Base-by-base conservation (phyloP, 2,113 vertebrate species). In the Callionymus lyra region DNA sequence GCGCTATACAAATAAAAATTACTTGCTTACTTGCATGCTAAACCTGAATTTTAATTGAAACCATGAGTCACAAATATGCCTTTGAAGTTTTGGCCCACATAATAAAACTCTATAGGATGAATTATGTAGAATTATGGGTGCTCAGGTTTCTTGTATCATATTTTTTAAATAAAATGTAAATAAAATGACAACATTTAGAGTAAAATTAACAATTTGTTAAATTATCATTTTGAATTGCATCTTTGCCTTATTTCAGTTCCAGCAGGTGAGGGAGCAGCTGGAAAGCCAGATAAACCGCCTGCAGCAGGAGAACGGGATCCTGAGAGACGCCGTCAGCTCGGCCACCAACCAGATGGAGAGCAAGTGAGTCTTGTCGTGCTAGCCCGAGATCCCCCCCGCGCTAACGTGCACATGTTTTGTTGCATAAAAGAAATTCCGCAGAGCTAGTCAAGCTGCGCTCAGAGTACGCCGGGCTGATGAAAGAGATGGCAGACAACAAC, bases 281-380 rank as follows among this genome's bases (percentile, higher is more conserved):
- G 94, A 98, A 50, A 85, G 86, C 60, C 92, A 98, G 84, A 92
- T 93, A 63, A 84, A 74, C 54, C 89, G 91, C 35, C 85, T 98
- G 75, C 92, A 97, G 79, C 93, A 98, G 78, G 95, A 98, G 75
- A 98, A 98, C 6, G 81, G 87, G 45, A 98, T 98, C 70, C 79
- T 98, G 69, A 89, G 94, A 77, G 95, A 98, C 65, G 95, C 95
- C 44, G 95, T 98, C 80, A 97, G 94, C 80, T 90, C 90, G n/a
- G 91, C 94, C 53, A 86, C 92, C 72, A 94, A 87, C 68, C 92
- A 94, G 70, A 90, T 98, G 84, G 95, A 98, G 80, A 96, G 79
- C 89, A 98, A 98, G 95, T 97, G 81, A 75, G 92, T 91, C 21
- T 18, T 32, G 2, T 39, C 33, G 4, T n/a, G 10, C 16, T 31